Evolutionary conservation across 2,888 invertebrate genomes (phyloP).

Genomic region (Tanypteryx hageni): DNA sequence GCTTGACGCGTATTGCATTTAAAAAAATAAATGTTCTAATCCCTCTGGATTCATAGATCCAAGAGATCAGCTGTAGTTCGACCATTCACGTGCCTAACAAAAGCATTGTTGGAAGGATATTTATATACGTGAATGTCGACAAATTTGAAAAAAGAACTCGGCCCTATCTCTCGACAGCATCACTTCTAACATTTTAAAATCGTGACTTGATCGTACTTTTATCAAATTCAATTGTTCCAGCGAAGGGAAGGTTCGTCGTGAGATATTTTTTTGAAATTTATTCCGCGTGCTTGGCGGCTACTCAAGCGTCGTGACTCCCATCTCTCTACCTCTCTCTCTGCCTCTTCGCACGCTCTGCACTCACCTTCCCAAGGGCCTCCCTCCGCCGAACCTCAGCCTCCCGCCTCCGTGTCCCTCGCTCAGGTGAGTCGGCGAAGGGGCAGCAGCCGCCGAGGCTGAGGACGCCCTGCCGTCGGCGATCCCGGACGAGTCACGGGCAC

Average conservation of each 20-base stretch:
- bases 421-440: conserved; percentile 69
- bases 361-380: conserved; percentile 61
- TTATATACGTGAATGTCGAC: background rate
- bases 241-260: background rate
- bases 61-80: no score
- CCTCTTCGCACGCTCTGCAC: background rate
- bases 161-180: background rate
- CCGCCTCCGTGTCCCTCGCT: conserved; percentile 66
- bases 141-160: background rate
- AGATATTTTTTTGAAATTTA: no score
- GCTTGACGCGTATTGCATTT: no score
- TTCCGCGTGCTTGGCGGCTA: no score
- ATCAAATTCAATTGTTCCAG: background rate
- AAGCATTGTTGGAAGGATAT: background rate
- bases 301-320: no score
- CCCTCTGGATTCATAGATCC: no score
- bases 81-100: no score
- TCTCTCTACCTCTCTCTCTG: no score
- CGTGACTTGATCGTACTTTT: no score
- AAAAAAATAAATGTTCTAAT: no score
- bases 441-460: conserved; percentile 69
- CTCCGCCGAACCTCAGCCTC: conserved; percentile 35
- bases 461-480: conserved; percentile 69
- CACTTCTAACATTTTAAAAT: no score
- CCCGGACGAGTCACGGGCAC: conserved; percentile 65